A percentile compares a stretch with the other conserved stretches of the same genome.
Evolutionary conservation across 2,888 invertebrate genomes (phyloP).

Genomic region (Lottia gigantea): DNA sequence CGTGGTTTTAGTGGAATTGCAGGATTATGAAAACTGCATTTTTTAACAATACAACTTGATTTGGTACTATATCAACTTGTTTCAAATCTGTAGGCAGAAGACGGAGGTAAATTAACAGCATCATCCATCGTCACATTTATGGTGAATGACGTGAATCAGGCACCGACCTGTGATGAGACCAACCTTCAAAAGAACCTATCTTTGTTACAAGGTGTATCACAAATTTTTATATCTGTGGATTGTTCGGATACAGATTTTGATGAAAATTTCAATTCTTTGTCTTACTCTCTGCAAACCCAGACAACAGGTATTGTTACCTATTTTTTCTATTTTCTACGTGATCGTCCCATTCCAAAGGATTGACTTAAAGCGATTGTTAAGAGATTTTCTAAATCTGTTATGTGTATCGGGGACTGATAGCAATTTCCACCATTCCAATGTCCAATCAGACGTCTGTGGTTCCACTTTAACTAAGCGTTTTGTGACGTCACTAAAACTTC

Average conservation of each 20-base stretch:
- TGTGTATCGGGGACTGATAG: too few species aligned
- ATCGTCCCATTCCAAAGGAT: neutral
- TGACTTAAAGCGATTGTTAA: too few species aligned
- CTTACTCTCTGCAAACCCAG: neutral
- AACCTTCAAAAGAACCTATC: neutral
- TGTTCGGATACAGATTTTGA: constrained; percentile 15
- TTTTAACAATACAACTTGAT: too few species aligned
- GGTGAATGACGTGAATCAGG: constrained; percentile 15
- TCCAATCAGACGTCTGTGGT: too few species aligned
- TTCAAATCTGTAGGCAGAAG: neutral
- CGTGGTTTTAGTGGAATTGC: too few species aligned
- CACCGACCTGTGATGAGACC: constrained; percentile 8
- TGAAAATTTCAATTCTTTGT: neutral
- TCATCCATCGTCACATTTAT: constrained; percentile 4
- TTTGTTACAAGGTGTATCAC: neutral
- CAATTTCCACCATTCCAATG: too few species aligned
- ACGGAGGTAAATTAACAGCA: neutral
- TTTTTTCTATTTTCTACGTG: too few species aligned
- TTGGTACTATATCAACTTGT: too few species aligned
- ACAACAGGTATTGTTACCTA: neutral
- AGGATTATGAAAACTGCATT: too few species aligned
- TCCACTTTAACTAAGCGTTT: too few species aligned
- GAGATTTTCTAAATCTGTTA: too few species aligned
- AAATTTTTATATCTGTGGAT: neutral
- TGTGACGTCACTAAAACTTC: too few species aligned